Percentiles rank a stretch among this genome's conserved stretches.
Evolutionary conservation across 1,140 invertebrate species (phyloP).

Genomic region (Brachionus paranguensis): DNA sequence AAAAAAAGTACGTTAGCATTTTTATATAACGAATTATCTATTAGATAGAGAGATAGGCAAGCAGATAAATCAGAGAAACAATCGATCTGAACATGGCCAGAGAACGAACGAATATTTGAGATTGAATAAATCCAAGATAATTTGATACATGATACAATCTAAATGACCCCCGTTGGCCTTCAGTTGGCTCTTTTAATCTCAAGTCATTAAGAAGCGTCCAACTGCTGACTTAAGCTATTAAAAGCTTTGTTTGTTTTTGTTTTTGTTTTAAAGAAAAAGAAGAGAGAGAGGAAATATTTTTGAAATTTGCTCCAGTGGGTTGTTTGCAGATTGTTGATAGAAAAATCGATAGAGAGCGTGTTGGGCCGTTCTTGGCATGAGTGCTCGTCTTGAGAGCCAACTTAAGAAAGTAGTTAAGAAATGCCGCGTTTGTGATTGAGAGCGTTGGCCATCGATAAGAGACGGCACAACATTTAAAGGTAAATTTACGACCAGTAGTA

Average conservation of each 20-base stretch:
- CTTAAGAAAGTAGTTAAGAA: not conserved
- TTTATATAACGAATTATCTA: slow-evolving; percentile 9
- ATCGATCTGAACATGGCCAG: not conserved
- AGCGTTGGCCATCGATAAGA: not conserved
- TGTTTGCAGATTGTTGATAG: not conserved
- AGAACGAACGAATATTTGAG: not conserved
- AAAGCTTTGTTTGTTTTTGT: not conserved
- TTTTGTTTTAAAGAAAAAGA: not conserved
- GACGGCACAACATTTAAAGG: not conserved
- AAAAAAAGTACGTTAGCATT: not conserved
- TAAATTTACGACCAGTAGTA: not conserved
- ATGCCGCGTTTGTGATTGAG: not conserved
- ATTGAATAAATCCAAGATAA: not conserved
- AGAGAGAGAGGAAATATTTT: not conserved
- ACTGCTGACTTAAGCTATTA: slow-evolving; percentile 9
- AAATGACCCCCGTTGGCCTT: not conserved
- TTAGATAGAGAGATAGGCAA: not conserved
- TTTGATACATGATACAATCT: slow-evolving; percentile 30
- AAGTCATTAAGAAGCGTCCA: slow-evolving; percentile 26
- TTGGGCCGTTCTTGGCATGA: not conserved
- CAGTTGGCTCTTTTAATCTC: not conserved
- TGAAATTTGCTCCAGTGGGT: not conserved
- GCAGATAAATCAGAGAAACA: not conserved
- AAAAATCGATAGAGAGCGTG: not conserved
- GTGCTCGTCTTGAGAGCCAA: not conserved